Evolutionary conservation across 2,797 vertebrate species (phyloP), one percentile per base, ranked within the genome.

Genomic region (Acrocephalus scirpaceus): DNA sequence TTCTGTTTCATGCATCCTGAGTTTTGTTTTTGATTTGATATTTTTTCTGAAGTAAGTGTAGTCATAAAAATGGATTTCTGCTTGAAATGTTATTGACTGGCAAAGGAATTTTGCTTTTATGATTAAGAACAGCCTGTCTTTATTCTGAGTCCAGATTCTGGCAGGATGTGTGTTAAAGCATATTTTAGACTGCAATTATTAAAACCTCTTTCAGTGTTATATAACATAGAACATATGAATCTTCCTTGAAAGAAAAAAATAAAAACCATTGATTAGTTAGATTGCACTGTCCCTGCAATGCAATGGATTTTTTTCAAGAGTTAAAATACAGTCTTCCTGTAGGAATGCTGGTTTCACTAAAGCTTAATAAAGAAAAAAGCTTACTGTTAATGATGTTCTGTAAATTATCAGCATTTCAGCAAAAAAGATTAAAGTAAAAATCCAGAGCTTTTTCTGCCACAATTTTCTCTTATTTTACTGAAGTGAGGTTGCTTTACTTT

Each of bases 81-180:
- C 25, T 81, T 66, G 70, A 90, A 90, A 75, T 3, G 3, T 75
- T 91, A 65, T n/a, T 14, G 57, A 56, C 15, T 53, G 48, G 40
- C 32, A 78, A 86, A 93, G 45, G 36, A 73, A 82, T 76, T 91
- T 86, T 84, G 34, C 5, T 84, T 94, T 86, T 84, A 66, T 48
- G 23, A 27, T 26, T 71, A 81, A 72, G 50, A 92, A 64, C 47
- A 78, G 23, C 11, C 27, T 38, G 71, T 44, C 75, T 72, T 91
- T 80, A 71, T 60, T 53, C 48, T 50, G 53, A 56, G 34, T 42
- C 34, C 29, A 78, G 40, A 79, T 81, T 90, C 75, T 60, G 42
- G 21, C 57, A 78, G 58, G 56, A 76, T 38, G 2, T 53, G 30
- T 44, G 26, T 71, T 36, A 91, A 87, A 61, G 7, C 27, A 50